Evolutionary conservation across 2,888 invertebrate genomes (phyloP).

Genomic region (Diplazon laetatorius): DNA sequence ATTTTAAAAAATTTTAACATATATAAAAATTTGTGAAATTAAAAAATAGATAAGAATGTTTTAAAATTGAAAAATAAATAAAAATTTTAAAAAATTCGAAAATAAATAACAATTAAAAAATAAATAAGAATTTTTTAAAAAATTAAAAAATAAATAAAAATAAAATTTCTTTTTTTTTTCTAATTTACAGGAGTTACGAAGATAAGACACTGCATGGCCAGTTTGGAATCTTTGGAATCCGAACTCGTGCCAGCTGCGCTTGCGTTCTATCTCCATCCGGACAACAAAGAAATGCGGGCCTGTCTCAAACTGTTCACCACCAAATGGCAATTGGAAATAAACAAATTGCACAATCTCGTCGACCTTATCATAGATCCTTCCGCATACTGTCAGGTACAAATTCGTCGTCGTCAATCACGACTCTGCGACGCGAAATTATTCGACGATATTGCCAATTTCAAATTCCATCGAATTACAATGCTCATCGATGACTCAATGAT

Average conservation of each 20-base stretch:
- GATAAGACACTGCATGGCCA: constrained; percentile 86
- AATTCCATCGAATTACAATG: no score
- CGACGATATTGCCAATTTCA: not conserved
- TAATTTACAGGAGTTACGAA: constrained; percentile 85
- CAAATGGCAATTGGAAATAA: constrained; percentile 86
- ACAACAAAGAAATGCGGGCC: constrained; percentile 83
- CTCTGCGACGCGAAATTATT: no score
- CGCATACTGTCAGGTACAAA: constrained; percentile 86
- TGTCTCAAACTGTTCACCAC: constrained; percentile 83
- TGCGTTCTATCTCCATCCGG: constrained; percentile 82
- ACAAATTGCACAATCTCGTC: constrained; percentile 84
- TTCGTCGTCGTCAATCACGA: no score
- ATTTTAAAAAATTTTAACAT: no score
- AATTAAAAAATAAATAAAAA: not conserved
- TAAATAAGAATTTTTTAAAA: constrained; percentile 12
- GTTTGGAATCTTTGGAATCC: constrained; percentile 87
- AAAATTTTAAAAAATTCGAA: not conserved
- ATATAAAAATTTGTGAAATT: no score
- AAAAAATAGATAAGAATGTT: no score
- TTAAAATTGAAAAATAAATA: no score
- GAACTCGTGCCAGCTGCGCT: constrained; percentile 86
- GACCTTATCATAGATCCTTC: constrained; percentile 88
- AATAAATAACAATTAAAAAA: not conserved
- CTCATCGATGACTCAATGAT: no score
- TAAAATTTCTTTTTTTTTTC: no score